Base-by-base conservation (phyloP, 2,888 invertebrate species). In the Microctonus hyperodae region DNA sequence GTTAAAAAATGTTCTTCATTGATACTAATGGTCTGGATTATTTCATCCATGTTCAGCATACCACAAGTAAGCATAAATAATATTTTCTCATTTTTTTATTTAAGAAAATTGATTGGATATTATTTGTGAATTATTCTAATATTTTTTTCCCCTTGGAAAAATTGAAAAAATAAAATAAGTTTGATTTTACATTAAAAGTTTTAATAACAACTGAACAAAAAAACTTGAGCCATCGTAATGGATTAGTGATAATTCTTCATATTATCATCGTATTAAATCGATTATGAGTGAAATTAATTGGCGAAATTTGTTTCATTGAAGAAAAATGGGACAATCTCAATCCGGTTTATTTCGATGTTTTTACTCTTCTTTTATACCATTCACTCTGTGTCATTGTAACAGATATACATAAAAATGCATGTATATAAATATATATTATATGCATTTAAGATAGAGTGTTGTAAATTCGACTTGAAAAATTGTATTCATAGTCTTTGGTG, bases 41-140 rank as follows among this genome's bases (percentile, higher is more conserved):
- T 92, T 56, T 92, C 93, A 75, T 87, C 90, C 65, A 65, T 92
- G n/a, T 86, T 94, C 58, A 93, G 93, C 79, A 83, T 91, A 77
- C 94, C 94, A 22, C 94, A 95, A 91, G 94, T 94, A 83, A 88
- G 88, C 83, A 58, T 0, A 2, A 23, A 22, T 9, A 1, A 23
- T n/a, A n/a, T n/a, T n/a, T n/a, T n/a, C n/a, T n/a, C n/a, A n/a
- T n/a, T n/a, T n/a, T n/a, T n/a, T n/a, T n/a, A n/a, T n/a, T n/a
- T n/a, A n/a, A n/a, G n/a, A n/a, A n/a, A n/a, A n/a, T n/a, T n/a
- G n/a, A n/a, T n/a, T n/a, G n/a, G n/a, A n/a, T n/a, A n/a, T n/a
- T n/a, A n/a, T n/a, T n/a, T n/a, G n/a, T n/a, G n/a, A n/a, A n/a
- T n/a, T n/a, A n/a, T n/a, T n/a, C n/a, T n/a, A n/a, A n/a, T n/a